Evolutionary conservation across 2,113 vertebrate genomes (phyloP).

Genomic region (Siniperca chuatsi): DNA sequence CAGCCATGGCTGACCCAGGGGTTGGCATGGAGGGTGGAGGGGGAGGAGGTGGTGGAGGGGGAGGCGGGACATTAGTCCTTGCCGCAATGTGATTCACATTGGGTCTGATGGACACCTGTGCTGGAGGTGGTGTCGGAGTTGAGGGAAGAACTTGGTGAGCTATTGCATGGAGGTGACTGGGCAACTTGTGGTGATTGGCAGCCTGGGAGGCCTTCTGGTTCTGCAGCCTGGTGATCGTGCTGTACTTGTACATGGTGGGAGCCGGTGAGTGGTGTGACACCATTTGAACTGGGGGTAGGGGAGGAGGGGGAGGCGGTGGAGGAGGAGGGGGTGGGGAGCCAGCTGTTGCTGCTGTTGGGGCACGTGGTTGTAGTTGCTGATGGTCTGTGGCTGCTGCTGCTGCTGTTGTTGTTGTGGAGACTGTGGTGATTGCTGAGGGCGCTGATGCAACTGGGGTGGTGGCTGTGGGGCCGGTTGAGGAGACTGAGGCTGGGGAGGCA

Average conservation of each 20-base stretch:
- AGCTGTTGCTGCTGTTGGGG: conserved; percentile 67
- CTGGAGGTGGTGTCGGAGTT: background rate
- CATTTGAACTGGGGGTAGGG: conserved; percentile 70
- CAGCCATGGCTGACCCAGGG: conserved; percentile 90
- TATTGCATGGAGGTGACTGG: conserved; percentile 27
- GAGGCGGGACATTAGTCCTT: conserved; percentile 84
- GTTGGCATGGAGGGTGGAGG: conserved; percentile 85
- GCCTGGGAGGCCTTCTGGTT: conserved; percentile 77
- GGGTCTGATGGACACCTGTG: conserved; percentile 76
- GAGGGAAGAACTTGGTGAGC: conserved; percentile 70
- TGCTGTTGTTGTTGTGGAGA: conserved; percentile 37
- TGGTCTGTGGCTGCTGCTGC: conserved; percentile 33
- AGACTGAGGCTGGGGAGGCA: conserved; percentile 31
- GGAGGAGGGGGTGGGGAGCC: conserved; percentile 67
- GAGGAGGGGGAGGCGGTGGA: conserved; percentile 80
- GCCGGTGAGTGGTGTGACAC: conserved; percentile 82
- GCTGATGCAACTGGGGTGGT: background rate
- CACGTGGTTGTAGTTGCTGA: conserved; percentile 65
- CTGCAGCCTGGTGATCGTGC: conserved; percentile 90
- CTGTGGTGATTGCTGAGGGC: conserved; percentile 27
- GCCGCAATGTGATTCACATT: conserved; percentile 84
- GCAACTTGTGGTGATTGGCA: conserved; percentile 42
- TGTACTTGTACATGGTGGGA: conserved; percentile 90
- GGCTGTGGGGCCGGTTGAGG: conserved; percentile 47
- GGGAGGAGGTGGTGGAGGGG: conserved; percentile 83